Conservation (phyloP, 1,140 invertebrate species). For the Drosophila nebulosa region DNA sequence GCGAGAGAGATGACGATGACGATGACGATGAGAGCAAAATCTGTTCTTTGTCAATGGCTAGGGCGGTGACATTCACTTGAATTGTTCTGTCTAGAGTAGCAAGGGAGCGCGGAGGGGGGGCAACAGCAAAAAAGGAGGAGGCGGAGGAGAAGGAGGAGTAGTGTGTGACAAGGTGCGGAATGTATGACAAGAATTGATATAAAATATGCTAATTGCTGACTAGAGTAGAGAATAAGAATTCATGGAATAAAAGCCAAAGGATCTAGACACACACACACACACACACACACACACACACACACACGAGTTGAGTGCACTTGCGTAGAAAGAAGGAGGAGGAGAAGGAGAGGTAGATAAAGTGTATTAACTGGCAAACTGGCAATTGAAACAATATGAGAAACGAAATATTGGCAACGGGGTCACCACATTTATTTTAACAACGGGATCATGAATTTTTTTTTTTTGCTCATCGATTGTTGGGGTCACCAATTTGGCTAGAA, state of each 20-base stretch:
- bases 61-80: conserved; percentile 47
- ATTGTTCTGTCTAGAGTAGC: conserved; percentile 4
- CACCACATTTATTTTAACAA: too few species aligned
- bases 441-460: too few species aligned
- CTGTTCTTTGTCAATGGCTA: conserved; percentile 64
- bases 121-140: neutral
- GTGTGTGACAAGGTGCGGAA: conserved; percentile 64
- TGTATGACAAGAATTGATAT: conserved; percentile 72
- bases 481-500: neutral
- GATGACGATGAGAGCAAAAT: conserved; percentile 23
- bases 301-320: neutral
- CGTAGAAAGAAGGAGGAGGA: too few species aligned
- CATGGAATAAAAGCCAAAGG: neutral
- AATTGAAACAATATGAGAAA: too few species aligned
- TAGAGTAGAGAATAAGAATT: conserved; percentile 15
- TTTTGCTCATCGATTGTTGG: neutral
- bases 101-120: neutral
- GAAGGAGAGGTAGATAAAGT: too few species aligned
- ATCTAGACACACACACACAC: too few species aligned
- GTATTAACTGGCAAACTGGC: too few species aligned
- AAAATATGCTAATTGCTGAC: conserved; percentile 73
- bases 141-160: neutral
- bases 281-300: too few species aligned
- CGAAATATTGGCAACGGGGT: too few species aligned
- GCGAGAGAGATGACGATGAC: neutral